A percentile compares a stretch with the other conserved stretches of the same genome.
These are phyloP conservation scores for Hydrophis major DNA, from an alignment of 2,797 vertebrate species.

Conservation along the genomic window DNA sequence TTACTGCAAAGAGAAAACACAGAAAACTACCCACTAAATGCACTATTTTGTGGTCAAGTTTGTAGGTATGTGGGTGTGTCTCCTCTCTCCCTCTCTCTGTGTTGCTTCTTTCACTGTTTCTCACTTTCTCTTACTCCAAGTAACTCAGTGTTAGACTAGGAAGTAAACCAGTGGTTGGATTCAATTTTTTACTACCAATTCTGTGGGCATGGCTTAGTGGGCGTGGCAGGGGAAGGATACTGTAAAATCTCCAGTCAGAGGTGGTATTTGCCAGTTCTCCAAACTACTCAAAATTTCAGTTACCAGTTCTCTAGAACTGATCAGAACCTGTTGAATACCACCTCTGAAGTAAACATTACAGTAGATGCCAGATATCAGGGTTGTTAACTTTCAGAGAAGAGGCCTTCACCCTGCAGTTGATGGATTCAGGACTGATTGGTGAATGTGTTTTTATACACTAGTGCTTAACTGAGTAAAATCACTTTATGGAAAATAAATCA, in stretches of 20 bases:
- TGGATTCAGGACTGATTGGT: neutral
- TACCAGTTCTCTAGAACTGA: no score
- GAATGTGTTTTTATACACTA: neutral
- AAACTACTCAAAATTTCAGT: no score
- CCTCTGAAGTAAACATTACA: neutral
- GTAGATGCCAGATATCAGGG: neutral
- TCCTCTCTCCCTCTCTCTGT: neutral
- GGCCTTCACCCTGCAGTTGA: neutral
- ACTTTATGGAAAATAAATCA: neutral
- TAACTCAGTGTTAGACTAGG: neutral
- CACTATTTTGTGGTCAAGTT: neutral
- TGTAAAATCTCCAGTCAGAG: no score
- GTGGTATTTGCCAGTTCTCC: no score
- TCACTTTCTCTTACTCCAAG: neutral
- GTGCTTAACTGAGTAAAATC: neutral
- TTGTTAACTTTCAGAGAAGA: neutral
- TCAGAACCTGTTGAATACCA: no score
- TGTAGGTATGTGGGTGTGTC: no score
- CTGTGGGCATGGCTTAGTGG: no score
- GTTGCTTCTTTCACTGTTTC: neutral
- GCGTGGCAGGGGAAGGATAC: no score
- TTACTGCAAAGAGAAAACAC: neutral
- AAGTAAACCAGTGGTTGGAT: neutral
- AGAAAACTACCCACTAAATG: neutral
- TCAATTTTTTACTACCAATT: no score